Conservation (phyloP, 2,888 invertebrate species). For the Acheta domesticus region DNA sequence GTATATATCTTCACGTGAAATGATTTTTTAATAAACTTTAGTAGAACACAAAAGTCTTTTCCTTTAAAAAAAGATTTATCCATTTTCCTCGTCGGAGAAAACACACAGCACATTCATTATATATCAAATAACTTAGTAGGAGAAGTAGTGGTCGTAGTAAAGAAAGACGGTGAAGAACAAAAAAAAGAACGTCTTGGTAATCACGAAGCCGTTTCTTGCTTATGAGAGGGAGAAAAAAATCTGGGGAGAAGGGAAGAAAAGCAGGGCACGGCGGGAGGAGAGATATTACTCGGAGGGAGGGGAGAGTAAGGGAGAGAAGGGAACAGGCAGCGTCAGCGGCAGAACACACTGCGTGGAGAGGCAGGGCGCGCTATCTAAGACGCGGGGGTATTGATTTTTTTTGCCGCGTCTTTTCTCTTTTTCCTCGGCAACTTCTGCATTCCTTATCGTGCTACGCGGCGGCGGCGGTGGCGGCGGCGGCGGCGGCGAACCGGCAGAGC, state of each 20-base stretch:
- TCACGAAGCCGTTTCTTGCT: neutral
- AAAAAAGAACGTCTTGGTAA: neutral
- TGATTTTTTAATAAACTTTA: constrained; percentile 7
- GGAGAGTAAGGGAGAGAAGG: neutral
- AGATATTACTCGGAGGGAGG: constrained; percentile 60
- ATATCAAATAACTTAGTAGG: constrained; percentile 5
- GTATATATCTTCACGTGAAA: constrained; percentile 11
- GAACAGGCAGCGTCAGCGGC: neutral
- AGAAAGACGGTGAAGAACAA: neutral
- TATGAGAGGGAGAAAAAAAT: neutral
- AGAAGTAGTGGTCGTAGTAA: neutral
- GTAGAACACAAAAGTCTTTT: neutral
- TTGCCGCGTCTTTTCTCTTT: constrained; percentile 2
- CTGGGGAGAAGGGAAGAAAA: neutral
- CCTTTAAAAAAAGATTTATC: constrained; percentile 7
- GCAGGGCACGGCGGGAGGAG: constrained; percentile 57
- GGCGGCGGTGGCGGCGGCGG: no score
- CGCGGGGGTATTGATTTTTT: neutral
- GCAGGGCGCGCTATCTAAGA: neutral
- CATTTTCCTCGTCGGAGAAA: constrained; percentile 1
- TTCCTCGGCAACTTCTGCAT: constrained; percentile 8
- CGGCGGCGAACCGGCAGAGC: no score
- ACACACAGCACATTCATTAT: constrained; percentile 10
- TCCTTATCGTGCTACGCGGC: neutral
- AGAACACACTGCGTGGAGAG: neutral